These are phyloP conservation scores for Lycodopsis pacificus DNA, from an alignment of 2,797 vertebrate genomes.

Conservation along the genomic window DNA sequence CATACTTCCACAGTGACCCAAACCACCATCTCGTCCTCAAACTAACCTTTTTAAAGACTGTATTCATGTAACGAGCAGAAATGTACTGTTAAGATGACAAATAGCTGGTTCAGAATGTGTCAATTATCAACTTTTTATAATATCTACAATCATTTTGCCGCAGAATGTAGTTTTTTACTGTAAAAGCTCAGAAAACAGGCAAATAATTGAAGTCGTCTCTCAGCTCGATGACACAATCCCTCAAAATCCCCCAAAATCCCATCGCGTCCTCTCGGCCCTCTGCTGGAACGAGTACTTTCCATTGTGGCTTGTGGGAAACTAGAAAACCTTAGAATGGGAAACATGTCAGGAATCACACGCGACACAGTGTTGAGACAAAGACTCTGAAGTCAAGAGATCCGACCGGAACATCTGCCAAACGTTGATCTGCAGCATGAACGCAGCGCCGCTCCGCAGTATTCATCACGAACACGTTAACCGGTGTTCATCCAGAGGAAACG, in stretches of 20 bases:
- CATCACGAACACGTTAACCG: conserved; percentile 48
- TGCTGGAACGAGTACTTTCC: not conserved
- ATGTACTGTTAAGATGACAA: too few species aligned
- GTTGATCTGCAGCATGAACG: conserved; percentile 70
- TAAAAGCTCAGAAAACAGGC: not conserved
- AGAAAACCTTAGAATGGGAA: conserved; percentile 8
- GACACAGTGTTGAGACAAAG: conserved; percentile 24
- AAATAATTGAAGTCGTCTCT: not conserved
- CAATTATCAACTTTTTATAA: not conserved
- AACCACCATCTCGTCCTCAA: too few species aligned
- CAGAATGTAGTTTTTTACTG: not conserved
- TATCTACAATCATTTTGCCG: not conserved
- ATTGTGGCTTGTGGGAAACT: not conserved
- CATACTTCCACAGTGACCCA: too few species aligned
- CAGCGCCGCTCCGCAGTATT: conserved; percentile 36
- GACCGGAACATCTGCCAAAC: conserved; percentile 63
- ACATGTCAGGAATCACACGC: not conserved
- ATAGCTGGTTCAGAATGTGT: not conserved
- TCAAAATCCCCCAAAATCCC: not conserved
- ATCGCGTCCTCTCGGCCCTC: not conserved
- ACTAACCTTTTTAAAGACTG: too few species aligned
- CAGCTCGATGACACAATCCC: not conserved
- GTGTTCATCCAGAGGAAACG: conserved; percentile 18
- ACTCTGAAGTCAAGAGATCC: conserved; percentile 10
- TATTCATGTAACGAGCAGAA: too few species aligned